Conservation (phyloP, 2,888 invertebrate species). For the Dexiosoma caninum region DNA sequence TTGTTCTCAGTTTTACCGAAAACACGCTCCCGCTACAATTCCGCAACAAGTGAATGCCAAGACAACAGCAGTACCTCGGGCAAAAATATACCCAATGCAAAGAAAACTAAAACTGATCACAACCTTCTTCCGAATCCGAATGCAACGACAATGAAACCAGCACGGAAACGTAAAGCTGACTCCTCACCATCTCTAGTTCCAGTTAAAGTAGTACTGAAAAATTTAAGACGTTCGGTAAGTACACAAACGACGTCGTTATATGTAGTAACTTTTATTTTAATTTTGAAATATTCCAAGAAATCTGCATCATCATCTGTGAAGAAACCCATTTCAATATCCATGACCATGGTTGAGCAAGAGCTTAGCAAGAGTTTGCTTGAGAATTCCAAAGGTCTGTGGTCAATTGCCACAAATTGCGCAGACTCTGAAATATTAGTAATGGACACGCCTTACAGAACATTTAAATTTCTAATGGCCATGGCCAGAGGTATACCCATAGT, state of each 20-base stretch:
- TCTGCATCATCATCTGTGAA: background rate
- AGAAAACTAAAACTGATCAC: background rate
- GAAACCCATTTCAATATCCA: constrained; percentile 54
- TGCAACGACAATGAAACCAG: background rate
- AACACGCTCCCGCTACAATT: constrained; percentile 23
- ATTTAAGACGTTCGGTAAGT: constrained; percentile 44
- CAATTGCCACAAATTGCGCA: constrained; percentile 78
- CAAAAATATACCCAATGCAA: background rate
- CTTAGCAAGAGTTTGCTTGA: constrained; percentile 44
- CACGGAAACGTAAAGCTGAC: constrained; percentile 43
- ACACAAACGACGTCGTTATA: too few species aligned
- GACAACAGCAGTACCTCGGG: background rate
- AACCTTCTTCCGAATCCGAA: background rate
- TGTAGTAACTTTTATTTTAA: background rate
- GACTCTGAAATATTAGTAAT: constrained; percentile 80
- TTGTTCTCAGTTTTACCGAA: constrained; percentile 1
- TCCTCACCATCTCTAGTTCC: background rate
- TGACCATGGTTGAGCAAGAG: constrained; percentile 65
- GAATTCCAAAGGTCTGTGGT: constrained; percentile 76
- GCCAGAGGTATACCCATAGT: constrained; percentile 82
- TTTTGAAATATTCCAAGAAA: constrained; percentile 12
- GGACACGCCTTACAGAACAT: constrained; percentile 79
- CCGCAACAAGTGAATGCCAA: constrained; percentile 39
- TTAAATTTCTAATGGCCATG: constrained; percentile 81
- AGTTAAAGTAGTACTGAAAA: constrained; percentile 33